These are phyloP conservation scores for Spea multiplicata DNA, from an alignment of 2,113 vertebrate species.

Conservation along the genomic window DNA sequence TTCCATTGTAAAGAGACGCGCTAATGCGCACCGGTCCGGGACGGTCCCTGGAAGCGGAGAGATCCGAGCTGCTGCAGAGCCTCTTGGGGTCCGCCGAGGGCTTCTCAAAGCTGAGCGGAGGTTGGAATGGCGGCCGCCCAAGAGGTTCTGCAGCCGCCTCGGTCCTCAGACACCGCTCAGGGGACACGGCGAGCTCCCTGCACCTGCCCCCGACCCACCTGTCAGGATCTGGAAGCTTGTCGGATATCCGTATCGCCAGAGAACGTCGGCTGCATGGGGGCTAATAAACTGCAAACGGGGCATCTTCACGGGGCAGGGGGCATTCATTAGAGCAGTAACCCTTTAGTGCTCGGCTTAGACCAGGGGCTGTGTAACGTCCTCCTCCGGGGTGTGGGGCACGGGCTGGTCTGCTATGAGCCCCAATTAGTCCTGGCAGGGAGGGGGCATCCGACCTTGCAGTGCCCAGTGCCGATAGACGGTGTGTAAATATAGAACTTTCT, in stretches of 20 bases:
- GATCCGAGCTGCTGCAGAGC: constrained; percentile 33
- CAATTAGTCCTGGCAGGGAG: constrained; percentile 23
- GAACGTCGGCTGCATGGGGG: no score
- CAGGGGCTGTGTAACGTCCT: no score
- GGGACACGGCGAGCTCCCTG: background rate
- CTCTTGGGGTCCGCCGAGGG: background rate
- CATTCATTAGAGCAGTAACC: no score
- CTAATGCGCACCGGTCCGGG: constrained; percentile 52
- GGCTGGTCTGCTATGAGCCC: constrained; percentile 8
- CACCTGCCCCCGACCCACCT: no score
- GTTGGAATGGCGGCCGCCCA: background rate
- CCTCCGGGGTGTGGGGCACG: background rate
- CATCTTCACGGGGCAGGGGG: no score
- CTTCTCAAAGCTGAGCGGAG: background rate
- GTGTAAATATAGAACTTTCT: background rate
- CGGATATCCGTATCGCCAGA: background rate
- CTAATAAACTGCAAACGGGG: no score
- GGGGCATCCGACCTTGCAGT: background rate
- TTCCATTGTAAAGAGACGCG: background rate
- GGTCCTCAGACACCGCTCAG: background rate
- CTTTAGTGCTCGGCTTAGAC: no score
- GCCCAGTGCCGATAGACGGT: background rate
- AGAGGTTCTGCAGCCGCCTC: constrained; percentile 21
- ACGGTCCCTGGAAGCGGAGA: constrained; percentile 44
- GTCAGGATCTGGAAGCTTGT: background rate